Evolutionary conservation across 1,140 invertebrate species (phyloP).

Genomic region (Eurytemora carolleeae): DNA sequence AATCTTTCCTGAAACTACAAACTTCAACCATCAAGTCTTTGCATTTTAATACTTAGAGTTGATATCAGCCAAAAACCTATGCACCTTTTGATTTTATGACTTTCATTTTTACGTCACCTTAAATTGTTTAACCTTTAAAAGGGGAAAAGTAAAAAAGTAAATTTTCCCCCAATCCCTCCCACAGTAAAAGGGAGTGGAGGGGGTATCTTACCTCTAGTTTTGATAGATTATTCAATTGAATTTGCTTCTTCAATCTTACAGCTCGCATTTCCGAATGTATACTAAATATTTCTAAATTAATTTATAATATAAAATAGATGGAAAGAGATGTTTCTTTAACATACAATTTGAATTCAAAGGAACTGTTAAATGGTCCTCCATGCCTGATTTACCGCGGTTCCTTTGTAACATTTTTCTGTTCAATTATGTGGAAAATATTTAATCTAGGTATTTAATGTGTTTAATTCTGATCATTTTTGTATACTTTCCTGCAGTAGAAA

Average conservation of each 20-base stretch:
- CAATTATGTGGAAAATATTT: neutral
- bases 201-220: neutral
- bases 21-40: too few species aligned
- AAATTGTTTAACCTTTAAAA: neutral
- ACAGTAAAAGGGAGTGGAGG: neutral
- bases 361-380: neutral
- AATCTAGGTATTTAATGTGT: neutral
- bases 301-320: too few species aligned
- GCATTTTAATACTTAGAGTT: too few species aligned
- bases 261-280: neutral
- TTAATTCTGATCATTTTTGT: too few species aligned
- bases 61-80: too few species aligned
- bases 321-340: too few species aligned
- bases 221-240: neutral
- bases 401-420: neutral
- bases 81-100: too few species aligned
- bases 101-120: too few species aligned
- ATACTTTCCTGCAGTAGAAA: too few species aligned
- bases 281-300: neutral
- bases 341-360: neutral
- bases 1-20: too few species aligned
- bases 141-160: neutral
- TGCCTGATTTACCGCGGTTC: neutral
- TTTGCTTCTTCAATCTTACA: neutral
- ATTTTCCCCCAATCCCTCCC: neutral